Conservation (phyloP, 2,888 invertebrate species). For the Stramonita haemastoma region DNA sequence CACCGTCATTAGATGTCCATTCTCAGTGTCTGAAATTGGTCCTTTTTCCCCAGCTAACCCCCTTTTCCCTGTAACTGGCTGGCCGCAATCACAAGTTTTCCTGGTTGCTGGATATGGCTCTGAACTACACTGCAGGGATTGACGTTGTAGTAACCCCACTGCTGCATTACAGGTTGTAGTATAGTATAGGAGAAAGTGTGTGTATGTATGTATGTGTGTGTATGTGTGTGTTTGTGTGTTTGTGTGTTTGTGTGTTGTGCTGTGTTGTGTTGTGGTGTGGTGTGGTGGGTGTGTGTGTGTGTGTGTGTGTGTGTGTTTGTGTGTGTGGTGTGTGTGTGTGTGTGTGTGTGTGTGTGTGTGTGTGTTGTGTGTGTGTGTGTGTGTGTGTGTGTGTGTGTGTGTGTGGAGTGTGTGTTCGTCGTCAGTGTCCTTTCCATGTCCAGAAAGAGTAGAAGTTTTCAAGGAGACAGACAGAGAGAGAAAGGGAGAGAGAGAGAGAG, state of each 20-base stretch:
- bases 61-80: background rate
- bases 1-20: conserved; percentile 6
- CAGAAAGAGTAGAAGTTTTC: no score
- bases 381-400: background rate
- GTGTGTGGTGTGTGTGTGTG: background rate
- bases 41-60: background rate
- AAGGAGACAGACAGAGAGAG: no score
- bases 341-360: background rate
- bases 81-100: background rate
- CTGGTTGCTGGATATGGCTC: conserved; percentile 1
- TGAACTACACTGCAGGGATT: background rate
- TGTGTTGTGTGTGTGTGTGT: background rate
- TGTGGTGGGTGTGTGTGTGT: background rate
- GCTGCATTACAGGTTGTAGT: background rate
- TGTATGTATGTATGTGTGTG: background rate
- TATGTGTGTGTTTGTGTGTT: background rate
- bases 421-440: background rate
- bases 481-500: no score
- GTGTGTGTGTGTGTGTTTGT: background rate
- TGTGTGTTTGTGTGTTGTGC: background rate
- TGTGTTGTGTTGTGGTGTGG: background rate
- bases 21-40: conserved; percentile 1
- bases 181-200: background rate
- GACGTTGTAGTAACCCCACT: background rate
- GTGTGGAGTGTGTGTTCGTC: background rate